These are phyloP conservation scores for Ciconia maguari DNA, from an alignment of 2,113 vertebrate species.

Conservation along the genomic window DNA sequence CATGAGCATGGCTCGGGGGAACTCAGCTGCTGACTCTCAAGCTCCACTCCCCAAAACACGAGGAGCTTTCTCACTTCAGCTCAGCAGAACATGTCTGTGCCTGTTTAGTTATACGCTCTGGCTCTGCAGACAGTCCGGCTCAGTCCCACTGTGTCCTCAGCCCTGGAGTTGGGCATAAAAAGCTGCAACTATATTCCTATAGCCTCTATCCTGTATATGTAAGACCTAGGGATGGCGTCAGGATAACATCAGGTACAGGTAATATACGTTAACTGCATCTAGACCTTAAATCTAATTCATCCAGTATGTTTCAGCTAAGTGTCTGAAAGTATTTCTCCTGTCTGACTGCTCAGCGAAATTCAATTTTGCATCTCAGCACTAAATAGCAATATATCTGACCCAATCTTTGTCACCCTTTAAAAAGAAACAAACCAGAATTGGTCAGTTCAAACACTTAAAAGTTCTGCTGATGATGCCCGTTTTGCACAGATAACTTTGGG, in stretches of 20 bases:
- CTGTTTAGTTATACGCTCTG: not conserved
- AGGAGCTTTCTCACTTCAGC: not conserved
- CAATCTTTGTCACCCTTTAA: not conserved
- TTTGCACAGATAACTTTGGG: not conserved
- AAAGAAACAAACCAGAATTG: not conserved
- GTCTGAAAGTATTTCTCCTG: not conserved
- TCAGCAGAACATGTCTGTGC: not conserved
- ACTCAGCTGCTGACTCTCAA: not conserved
- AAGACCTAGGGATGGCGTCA: not conserved
- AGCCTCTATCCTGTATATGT: rapidly evolving
- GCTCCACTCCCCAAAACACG: not conserved
- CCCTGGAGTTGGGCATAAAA: not conserved
- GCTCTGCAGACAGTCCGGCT: not conserved
- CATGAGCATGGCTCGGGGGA: not conserved
- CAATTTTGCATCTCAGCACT: not conserved
- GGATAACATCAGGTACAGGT: not conserved
- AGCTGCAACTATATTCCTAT: not conserved
- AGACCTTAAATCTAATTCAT: not conserved
- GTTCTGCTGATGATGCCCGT: not conserved
- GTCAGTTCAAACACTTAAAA: not conserved
- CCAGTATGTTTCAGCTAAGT: not conserved
- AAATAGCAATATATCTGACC: not conserved
- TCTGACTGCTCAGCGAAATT: not conserved
- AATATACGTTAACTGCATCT: not conserved
- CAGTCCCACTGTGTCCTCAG: not conserved